phyloP scores from a whole-genome alignment of 2,888 invertebrate genomes.

The Melieria picta region DNA sequence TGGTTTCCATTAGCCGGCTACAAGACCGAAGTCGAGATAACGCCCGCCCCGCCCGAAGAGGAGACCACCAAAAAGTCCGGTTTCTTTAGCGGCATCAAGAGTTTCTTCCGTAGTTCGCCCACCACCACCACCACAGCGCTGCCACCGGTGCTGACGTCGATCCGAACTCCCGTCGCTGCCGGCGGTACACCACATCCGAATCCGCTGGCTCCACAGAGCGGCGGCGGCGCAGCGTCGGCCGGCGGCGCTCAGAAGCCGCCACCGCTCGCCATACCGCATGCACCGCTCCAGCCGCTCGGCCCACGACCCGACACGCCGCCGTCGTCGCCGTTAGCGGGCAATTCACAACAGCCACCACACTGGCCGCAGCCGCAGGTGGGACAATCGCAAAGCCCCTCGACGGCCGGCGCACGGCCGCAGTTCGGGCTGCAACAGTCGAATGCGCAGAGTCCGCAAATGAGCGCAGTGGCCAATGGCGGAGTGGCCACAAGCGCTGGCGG shows the following conservation, averaged over 20 bases:
- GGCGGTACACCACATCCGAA: conserved; percentile 4
- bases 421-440: not conserved
- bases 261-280: conserved; percentile 54
- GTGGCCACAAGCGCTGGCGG: not conserved
- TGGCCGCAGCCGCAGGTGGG: conserved; percentile 47
- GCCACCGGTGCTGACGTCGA: conserved; percentile 33
- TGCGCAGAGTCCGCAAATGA: conserved; percentile 27
- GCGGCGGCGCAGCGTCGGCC: conserved; percentile 21
- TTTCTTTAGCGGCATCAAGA: conserved; percentile 61
- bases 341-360: conserved; percentile 47
- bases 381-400: not conserved
- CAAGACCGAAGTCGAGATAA: conserved; percentile 56
- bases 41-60: conserved; percentile 54
- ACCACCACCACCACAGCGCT: conserved; percentile 45
- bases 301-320: conserved; percentile 60
- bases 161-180: conserved; percentile 1
- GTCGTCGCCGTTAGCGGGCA: conserved; percentile 54
- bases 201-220: conserved; percentile 20
- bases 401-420: conserved; percentile 9
- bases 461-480: not conserved
- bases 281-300: conserved; percentile 58
- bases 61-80: conserved; percentile 55
- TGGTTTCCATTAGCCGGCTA: conserved; percentile 49
- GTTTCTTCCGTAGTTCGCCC: conserved; percentile 52
- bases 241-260: conserved; percentile 48